A percentile compares a stretch with the other conserved stretches of the same genome.
phyloP scores from a whole-genome alignment of 2,113 vertebrate species.

The Triplophysa dalaica region DNA sequence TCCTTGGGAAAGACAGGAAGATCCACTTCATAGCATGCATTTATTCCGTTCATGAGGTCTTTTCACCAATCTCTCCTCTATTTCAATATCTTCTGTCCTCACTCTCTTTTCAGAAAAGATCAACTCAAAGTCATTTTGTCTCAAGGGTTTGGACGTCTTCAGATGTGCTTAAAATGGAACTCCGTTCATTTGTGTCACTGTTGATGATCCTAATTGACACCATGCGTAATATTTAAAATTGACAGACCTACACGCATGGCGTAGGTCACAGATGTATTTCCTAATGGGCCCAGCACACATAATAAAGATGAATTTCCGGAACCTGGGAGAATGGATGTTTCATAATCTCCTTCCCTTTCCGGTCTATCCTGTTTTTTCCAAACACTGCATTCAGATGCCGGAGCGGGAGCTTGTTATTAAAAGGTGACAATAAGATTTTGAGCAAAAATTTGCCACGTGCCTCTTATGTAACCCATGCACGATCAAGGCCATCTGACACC shows the following conservation, averaged over 20 bases:
- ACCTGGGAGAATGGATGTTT: conserved; percentile 21
- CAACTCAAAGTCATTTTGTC: conserved; percentile 29
- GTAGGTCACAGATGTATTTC: conserved; percentile 27
- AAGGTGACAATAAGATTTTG: conserved; percentile 83
- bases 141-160: conserved; percentile 32
- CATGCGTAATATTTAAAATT: neutral
- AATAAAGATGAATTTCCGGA: conserved; percentile 72
- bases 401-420: conserved; percentile 77
- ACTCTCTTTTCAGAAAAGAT: conserved; percentile 24
- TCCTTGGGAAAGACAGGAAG: conserved; percentile 73
- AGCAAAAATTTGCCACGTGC: conserved; percentile 65
- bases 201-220: conserved; percentile 32
- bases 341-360: conserved; percentile 39
- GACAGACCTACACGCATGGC: conserved; percentile 10
- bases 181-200: conserved; percentile 29
- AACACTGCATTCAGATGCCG: conserved; percentile 63
- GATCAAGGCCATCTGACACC: conserved; percentile 56
- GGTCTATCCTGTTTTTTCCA: conserved; percentile 51
- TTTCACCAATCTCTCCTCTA: conserved; percentile 18
- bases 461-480: conserved; percentile 58
- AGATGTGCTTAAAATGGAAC: conserved; percentile 19
- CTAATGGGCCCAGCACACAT: conserved; percentile 18
- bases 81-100: conserved; percentile 23
- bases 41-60: conserved; percentile 32
- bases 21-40: conserved; percentile 65